Conservation (phyloP, 2,888 invertebrate genomes). For the Lasioglossum villosulum region DNA sequence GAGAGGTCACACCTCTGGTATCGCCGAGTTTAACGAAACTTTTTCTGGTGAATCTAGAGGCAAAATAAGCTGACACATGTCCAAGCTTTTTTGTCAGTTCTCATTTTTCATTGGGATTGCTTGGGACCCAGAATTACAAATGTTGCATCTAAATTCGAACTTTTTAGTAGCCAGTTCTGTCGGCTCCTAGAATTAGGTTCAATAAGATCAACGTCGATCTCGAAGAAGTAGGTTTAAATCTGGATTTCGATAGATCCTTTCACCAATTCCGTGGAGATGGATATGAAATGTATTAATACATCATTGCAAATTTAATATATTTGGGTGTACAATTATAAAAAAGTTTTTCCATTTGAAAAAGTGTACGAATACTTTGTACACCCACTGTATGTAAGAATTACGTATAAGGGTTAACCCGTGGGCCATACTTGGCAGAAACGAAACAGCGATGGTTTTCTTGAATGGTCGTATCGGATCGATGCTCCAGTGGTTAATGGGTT, state of each 20-base stretch:
- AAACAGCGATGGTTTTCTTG: not conserved
- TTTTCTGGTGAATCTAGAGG: too few species aligned
- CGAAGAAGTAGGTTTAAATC: not conserved
- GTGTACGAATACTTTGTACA: too few species aligned
- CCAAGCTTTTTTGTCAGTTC: too few species aligned
- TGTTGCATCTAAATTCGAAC: too few species aligned
- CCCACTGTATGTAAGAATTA: too few species aligned
- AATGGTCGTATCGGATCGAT: not conserved
- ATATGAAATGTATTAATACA: not conserved
- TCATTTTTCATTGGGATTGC: not conserved
- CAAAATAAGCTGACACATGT: too few species aligned
- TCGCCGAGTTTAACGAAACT: too few species aligned
- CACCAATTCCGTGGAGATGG: not conserved
- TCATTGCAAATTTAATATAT: not conserved
- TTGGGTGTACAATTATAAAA: too few species aligned
- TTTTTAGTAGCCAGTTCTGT: not conserved
- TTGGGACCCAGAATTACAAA: not conserved
- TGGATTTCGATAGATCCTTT: not conserved
- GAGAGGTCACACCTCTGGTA: too few species aligned
- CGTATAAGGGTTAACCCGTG: too few species aligned
- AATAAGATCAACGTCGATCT: not conserved
- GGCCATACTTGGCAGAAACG: not conserved
- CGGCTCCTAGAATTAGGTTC: not conserved
- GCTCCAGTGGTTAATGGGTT: not conserved
- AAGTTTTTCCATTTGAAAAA: too few species aligned